Conservation (phyloP, 1,140 invertebrate genomes). For the Ceratina australensis region DNA sequence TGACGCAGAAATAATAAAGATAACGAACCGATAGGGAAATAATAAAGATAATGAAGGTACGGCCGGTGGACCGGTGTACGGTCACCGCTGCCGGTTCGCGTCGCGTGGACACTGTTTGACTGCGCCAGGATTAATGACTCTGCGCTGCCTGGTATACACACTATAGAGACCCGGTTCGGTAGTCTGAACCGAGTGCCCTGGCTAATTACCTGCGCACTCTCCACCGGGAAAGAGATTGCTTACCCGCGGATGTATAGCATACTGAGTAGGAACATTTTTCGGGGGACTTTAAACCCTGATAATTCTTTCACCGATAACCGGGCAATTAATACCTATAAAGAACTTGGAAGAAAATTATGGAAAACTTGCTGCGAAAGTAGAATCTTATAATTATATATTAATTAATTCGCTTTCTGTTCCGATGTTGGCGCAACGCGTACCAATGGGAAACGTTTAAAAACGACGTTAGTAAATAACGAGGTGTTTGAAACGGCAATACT, state of each 20-base stretch:
- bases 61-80: background rate
- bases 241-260: background rate
- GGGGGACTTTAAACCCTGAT: too few species aligned
- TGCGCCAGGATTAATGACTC: constrained; percentile 56
- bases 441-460: too few species aligned
- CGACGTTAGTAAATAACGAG: too few species aligned
- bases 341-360: too few species aligned
- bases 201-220: constrained; percentile 60
- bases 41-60: constrained; percentile 59
- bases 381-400: too few species aligned
- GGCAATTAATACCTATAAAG: too few species aligned
- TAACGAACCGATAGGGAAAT: constrained; percentile 57
- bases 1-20: constrained; percentile 54
- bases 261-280: too few species aligned
- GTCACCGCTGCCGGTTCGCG: constrained; percentile 23
- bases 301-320: too few species aligned
- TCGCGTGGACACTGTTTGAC: constrained; percentile 54
- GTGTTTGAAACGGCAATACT: constrained; percentile 36
- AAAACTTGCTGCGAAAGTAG: too few species aligned
- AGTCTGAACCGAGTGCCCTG: constrained; percentile 52
- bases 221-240: constrained; percentile 53
- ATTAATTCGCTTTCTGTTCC: too few species aligned
- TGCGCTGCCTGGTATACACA: constrained; percentile 31
- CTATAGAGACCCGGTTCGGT: constrained; percentile 6
- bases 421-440: too few species aligned